phyloP scores from a whole-genome alignment of 2,888 invertebrate genomes.

The Leucophenga montana region DNA sequence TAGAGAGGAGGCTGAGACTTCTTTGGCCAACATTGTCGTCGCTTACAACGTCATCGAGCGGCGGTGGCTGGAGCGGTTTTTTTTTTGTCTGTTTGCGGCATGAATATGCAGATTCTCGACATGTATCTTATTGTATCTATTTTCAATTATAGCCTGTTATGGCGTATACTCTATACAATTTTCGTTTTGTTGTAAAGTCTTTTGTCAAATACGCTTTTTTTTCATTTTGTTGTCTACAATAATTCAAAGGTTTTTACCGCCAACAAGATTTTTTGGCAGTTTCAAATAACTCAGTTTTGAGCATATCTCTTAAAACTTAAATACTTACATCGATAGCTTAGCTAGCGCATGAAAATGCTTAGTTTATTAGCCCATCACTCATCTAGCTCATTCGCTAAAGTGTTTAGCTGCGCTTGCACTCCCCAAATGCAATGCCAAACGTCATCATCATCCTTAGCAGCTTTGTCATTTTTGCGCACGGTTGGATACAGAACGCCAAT shows the following conservation, averaged over 20 bases:
- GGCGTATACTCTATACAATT: slow-evolving; percentile 25
- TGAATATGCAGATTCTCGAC: slow-evolving; percentile 61
- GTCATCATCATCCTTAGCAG: neutral
- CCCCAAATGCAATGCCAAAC: slow-evolving; percentile 8
- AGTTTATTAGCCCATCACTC: slow-evolving; percentile 68
- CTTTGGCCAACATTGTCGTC: too few relatives aligned
- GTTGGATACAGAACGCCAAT: slow-evolving; percentile 18
- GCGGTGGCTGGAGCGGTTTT: slow-evolving; percentile 56
- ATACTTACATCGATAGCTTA: too few relatives aligned
- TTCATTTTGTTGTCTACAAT: slow-evolving; percentile 24
- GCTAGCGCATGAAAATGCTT: slow-evolving; percentile 57
- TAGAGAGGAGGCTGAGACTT: too few relatives aligned
- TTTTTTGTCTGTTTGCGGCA: slow-evolving; percentile 56
- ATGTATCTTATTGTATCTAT: slow-evolving; percentile 43
- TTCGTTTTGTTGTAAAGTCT: slow-evolving; percentile 41
- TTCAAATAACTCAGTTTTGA: slow-evolving; percentile 58
- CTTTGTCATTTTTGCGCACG: slow-evolving; percentile 16
- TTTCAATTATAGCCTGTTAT: slow-evolving; percentile 48
- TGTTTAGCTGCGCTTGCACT: slow-evolving; percentile 11
- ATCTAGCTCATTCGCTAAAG: slow-evolving; percentile 34
- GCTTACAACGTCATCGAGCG: slow-evolving; percentile 37
- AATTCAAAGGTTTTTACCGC: slow-evolving; percentile 15
- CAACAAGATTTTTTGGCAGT: slow-evolving; percentile 52
- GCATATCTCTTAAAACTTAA: neutral
- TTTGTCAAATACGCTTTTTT: slow-evolving; percentile 38